Evolutionary conservation across 23 tunicate species (phyloP).

Genomic region (Ascidia mentula): DNA sequence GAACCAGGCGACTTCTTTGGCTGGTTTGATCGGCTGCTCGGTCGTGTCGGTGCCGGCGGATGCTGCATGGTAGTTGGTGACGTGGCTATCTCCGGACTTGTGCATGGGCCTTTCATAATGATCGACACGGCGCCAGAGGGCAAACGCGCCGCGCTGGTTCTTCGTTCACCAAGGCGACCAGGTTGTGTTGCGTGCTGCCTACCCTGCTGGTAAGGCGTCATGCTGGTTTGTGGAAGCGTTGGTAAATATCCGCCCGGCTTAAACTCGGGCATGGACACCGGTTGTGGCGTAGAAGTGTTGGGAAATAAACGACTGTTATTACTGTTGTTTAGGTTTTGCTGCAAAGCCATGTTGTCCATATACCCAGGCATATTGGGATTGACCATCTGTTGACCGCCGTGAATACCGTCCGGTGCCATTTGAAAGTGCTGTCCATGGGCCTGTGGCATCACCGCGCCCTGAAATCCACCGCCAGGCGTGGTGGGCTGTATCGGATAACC

Average conservation of each 20-base stretch:
- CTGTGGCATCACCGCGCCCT: constrained; percentile 8
- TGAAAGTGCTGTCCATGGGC: neutral
- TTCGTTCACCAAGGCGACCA: neutral
- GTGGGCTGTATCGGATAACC: neutral
- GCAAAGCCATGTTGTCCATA: neutral
- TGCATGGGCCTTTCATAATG: constrained; percentile 62
- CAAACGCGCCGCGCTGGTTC: constrained; percentile 26
- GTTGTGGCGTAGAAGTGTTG: neutral
- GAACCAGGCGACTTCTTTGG: constrained; percentile 75
- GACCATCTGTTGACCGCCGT: constrained; percentile 3
- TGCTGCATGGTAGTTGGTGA: constrained; percentile 6
- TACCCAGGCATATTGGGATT: neutral
- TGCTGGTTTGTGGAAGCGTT: constrained; percentile 29
- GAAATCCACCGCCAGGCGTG: constrained; percentile 10
- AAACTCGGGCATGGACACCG: neutral
- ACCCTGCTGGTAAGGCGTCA: neutral
- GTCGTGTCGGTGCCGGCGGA: constrained; percentile 6
- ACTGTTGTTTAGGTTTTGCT: constrained; percentile 17
- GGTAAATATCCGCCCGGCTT: constrained; percentile 28
- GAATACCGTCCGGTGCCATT: constrained; percentile 1
- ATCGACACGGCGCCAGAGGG: constrained; percentile 59
- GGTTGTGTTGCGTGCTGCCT: neutral
- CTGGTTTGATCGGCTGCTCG: constrained; percentile 24
- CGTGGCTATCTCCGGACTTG: neutral
- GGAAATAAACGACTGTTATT: neutral